phyloP scores from a whole-genome alignment of 2,113 vertebrate genomes.

The Macroglossus sobrinus region DNA sequence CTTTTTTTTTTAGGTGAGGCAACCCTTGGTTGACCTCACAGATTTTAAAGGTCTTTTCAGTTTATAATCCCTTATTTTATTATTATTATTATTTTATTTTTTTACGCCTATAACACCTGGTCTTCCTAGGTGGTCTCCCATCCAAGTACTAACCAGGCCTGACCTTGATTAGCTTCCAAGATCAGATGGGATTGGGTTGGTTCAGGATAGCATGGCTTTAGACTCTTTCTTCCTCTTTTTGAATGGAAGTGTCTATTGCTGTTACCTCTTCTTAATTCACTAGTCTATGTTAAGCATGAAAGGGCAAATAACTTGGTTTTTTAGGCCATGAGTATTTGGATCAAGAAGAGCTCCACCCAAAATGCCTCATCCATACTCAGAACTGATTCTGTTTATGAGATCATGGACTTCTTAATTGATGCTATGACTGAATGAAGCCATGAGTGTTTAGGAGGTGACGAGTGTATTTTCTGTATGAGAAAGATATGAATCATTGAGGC shows the following conservation, averaged over 20 bases:
- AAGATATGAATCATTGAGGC: not conserved
- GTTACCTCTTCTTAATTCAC: not conserved
- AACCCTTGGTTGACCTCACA: too few species aligned
- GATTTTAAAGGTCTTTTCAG: too few species aligned
- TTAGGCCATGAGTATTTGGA: not conserved
- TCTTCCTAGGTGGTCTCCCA: too few species aligned
- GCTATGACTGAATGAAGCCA: not conserved
- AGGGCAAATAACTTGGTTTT: not conserved
- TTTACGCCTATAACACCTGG: too few species aligned
- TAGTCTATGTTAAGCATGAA: not conserved
- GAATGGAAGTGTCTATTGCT: not conserved
- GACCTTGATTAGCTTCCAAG: too few species aligned
- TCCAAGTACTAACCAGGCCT: too few species aligned
- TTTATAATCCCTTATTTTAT: too few species aligned
- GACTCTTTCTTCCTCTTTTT: not conserved
- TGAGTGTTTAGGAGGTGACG: not conserved
- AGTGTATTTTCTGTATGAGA: not conserved
- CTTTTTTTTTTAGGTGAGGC: too few species aligned
- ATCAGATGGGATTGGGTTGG: too few species aligned
- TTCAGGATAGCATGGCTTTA: too few species aligned
- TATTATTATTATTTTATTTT: too few species aligned
- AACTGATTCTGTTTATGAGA: conserved; percentile 5
- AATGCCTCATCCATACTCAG: not conserved
- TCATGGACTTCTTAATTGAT: not conserved
- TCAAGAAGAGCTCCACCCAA: not conserved